phyloP scores from a whole-genome alignment of 2,113 vertebrate genomes.

The Grallaria varia region DNA sequence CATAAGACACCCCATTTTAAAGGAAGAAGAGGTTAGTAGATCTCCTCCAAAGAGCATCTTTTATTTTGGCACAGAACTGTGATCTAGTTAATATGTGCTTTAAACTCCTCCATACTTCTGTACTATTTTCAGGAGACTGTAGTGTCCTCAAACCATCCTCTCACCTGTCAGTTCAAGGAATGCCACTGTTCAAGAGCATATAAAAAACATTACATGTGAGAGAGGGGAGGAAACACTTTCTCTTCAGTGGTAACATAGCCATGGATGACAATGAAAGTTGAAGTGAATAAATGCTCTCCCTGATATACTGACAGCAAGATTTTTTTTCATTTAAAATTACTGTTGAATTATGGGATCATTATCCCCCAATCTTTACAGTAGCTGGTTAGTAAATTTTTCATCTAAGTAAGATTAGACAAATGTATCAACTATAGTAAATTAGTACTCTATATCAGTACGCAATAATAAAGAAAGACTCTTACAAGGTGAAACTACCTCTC shows the following conservation, averaged over 20 bases:
- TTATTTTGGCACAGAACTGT: background rate
- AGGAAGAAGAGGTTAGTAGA: background rate
- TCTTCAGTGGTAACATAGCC: background rate
- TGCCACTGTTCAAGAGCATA: background rate
- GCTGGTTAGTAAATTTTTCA: background rate
- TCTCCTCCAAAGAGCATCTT: background rate
- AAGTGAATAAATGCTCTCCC: background rate
- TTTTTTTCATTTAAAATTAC: background rate
- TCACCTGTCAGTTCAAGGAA: background rate
- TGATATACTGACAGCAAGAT: background rate
- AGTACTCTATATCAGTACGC: background rate
- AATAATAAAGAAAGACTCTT: background rate
- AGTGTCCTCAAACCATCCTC: background rate
- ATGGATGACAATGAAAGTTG: background rate
- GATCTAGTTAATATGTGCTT: background rate
- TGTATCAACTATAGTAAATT: background rate
- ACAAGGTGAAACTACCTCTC: background rate
- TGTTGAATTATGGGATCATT: background rate
- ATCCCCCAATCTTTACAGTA: background rate
- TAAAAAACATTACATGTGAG: background rate
- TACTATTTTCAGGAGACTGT: background rate
- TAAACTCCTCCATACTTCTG: background rate
- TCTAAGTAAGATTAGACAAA: background rate
- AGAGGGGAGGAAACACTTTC: background rate
- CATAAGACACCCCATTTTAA: background rate